These are phyloP conservation scores for Sitobion miscanthi DNA, from an alignment of 1,140 invertebrate genomes.

Conservation along the genomic window DNA sequence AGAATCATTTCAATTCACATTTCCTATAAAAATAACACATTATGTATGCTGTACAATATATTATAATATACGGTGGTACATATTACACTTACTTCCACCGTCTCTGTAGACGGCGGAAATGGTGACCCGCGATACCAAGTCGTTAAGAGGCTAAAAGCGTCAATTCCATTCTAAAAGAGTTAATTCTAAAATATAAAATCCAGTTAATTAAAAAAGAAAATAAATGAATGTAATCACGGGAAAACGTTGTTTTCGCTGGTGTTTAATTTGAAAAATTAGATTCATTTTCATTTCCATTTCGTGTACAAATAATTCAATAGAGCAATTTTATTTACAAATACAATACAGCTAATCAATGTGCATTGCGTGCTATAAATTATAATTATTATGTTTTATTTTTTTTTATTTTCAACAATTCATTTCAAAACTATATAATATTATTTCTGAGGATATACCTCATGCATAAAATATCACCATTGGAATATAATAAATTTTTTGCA, in stretches of 20 bases:
- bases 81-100: neutral
- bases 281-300: neutral
- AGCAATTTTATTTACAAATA: neutral
- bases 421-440: neutral
- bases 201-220: too few species aligned
- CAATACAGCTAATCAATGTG: neutral
- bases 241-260: too few species aligned
- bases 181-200: neutral
- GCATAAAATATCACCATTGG: too few species aligned
- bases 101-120: neutral
- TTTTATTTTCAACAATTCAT: neutral
- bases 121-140: neutral
- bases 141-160: neutral
- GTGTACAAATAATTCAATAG: neutral
- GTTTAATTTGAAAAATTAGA: neutral
- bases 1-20: neutral
- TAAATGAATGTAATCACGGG: too few species aligned
- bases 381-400: neutral
- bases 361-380: neutral
- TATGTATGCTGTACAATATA: neutral
- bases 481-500: too few species aligned
- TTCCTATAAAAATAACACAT: neutral
- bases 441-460: neutral
- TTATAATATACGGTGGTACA: neutral
- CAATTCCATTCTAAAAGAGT: neutral